phyloP scores from a whole-genome alignment of 2,888 invertebrate species.

The Amaurobius ferox region DNA sequence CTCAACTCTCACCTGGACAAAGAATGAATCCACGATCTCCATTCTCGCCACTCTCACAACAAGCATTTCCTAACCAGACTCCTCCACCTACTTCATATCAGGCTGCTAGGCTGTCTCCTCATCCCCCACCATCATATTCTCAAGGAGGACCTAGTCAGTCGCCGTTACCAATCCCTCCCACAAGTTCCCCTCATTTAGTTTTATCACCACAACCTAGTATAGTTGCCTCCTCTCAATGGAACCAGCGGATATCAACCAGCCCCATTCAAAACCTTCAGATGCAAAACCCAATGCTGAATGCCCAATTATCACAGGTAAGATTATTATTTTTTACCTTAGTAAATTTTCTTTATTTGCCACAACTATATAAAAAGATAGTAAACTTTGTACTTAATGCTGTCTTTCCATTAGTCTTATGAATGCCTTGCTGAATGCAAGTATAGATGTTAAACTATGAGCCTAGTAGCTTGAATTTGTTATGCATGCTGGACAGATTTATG shows the following conservation, averaged over 20 bases:
- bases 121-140: slow-evolving; percentile 68
- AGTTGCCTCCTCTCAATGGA: slow-evolving; percentile 48
- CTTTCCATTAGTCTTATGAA: too few species aligned
- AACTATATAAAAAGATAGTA: too few species aligned
- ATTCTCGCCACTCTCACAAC: slow-evolving; percentile 70
- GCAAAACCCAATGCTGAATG: slow-evolving; percentile 92
- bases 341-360: too few species aligned
- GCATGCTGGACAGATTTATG: too few species aligned
- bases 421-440: too few species aligned
- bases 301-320: slow-evolving; percentile 85
- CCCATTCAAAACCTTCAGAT: slow-evolving; percentile 74
- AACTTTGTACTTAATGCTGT: too few species aligned
- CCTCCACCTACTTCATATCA: slow-evolving; percentile 62
- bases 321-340: too few species aligned
- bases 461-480: too few species aligned
- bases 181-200: slow-evolving; percentile 42
- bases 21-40: slow-evolving; percentile 52
- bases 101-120: slow-evolving; percentile 74
- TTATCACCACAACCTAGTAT: slow-evolving; percentile 51
- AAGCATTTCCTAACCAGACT: slow-evolving; percentile 64
- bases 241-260: slow-evolving; percentile 37
- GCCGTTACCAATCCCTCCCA: slow-evolving; percentile 39
- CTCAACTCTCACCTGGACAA: slow-evolving; percentile 70
- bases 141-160: slow-evolving; percentile 69
- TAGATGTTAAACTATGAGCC: too few species aligned